Conservation (phyloP, 2,888 invertebrate genomes). For the Epicampocera succincta region DNA sequence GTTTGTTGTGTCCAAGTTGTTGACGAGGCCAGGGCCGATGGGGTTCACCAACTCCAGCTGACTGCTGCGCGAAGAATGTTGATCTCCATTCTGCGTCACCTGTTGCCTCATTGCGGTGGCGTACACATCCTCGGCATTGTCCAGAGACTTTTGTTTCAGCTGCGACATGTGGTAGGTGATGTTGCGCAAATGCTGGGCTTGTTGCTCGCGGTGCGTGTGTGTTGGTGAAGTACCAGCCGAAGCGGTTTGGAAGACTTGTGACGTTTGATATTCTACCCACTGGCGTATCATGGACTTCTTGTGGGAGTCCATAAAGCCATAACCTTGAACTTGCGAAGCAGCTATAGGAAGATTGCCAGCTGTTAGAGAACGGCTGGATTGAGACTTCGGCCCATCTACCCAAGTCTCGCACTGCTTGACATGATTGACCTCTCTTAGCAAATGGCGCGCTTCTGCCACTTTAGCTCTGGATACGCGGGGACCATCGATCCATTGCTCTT, state of each 20-base stretch:
- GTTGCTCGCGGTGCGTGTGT: constrained; percentile 73
- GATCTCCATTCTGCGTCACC: constrained; percentile 74
- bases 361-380: constrained; percentile 82
- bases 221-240: constrained; percentile 84
- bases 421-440: constrained; percentile 89
- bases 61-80: constrained; percentile 81
- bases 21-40: constrained; percentile 85
- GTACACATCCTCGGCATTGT: constrained; percentile 71
- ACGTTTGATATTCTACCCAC: constrained; percentile 95
- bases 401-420: constrained; percentile 94
- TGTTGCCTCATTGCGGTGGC: constrained; percentile 68
- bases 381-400: constrained; percentile 96
- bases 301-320: constrained; percentile 95
- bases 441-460: constrained; percentile 90
- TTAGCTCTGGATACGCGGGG: constrained; percentile 93
- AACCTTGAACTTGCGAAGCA: constrained; percentile 82
- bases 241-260: constrained; percentile 86
- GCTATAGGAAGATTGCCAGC: constrained; percentile 78
- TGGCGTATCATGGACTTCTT: constrained; percentile 96
- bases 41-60: constrained; percentile 83
- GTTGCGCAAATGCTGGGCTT: constrained; percentile 82
- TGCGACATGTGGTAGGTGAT: constrained; percentile 84
- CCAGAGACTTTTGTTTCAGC: constrained; percentile 83
- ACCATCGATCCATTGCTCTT: constrained; percentile 98
- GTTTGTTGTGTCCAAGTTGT: constrained; percentile 74